phyloP scores from a whole-genome alignment of 2,888 invertebrate genomes.

The Agonopterix arenella region DNA sequence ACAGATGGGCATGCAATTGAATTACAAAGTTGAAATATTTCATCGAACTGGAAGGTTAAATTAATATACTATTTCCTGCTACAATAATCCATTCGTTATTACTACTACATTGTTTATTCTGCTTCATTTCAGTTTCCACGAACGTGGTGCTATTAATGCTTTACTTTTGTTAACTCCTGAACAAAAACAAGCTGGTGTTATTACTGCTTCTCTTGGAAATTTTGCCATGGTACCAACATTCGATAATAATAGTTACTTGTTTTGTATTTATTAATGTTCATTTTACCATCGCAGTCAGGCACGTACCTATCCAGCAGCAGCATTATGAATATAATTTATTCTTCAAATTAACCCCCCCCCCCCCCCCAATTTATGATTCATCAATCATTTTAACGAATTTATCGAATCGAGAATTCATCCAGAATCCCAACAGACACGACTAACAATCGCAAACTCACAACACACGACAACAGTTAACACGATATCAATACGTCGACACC shows the following conservation, averaged over 20 bases:
- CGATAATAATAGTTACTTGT: neutral
- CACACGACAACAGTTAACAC: no score
- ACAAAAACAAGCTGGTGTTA: slow-evolving; percentile 83
- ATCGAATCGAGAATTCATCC: no score
- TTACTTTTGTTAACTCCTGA: slow-evolving; percentile 82
- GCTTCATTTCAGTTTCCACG: slow-evolving; percentile 83
- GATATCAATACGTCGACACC: no score
- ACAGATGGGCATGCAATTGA: slow-evolving; percentile 85
- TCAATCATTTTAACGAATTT: no score
- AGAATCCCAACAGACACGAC: no score
- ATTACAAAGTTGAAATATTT: slow-evolving; percentile 91
- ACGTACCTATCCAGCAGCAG: no score
- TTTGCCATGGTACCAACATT: slow-evolving; percentile 81
- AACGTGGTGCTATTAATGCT: slow-evolving; percentile 90
- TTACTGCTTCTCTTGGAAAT: slow-evolving; percentile 93
- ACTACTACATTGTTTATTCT: neutral
- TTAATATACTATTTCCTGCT: neutral
- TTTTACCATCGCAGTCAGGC: no score
- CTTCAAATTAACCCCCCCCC: no score
- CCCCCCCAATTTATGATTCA: no score
- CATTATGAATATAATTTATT: no score
- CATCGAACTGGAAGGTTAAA: slow-evolving; percentile 90
- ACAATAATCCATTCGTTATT: neutral
- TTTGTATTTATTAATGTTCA: no score
- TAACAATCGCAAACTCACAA: no score